phyloP scores from a whole-genome alignment of 2,888 invertebrate genomes.

The Seira musarum region DNA sequence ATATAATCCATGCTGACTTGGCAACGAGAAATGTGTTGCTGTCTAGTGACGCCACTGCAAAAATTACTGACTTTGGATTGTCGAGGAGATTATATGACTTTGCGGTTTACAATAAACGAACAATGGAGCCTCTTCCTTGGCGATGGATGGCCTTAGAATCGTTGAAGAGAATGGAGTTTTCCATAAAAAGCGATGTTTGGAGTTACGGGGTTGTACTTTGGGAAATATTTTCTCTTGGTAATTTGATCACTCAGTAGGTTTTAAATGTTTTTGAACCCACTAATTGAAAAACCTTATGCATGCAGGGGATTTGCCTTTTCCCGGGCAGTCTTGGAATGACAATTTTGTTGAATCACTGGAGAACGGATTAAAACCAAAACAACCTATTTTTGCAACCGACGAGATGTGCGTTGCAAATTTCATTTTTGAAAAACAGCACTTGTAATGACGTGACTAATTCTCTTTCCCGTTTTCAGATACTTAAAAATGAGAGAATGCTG shows the following conservation, averaged over 20 bases:
- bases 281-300: not conserved
- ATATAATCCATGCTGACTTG: constrained; percentile 33
- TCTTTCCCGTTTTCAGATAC: too few species aligned
- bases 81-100: constrained; percentile 29
- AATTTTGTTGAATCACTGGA: constrained; percentile 7
- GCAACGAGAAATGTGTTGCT: constrained; percentile 25
- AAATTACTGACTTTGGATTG: constrained; percentile 30
- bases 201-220: not conserved
- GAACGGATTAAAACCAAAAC: constrained; percentile 1
- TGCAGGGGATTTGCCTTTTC: constrained; percentile 3
- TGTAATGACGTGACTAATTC: too few species aligned
- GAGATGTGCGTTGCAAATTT: too few species aligned
- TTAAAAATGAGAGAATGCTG: too few species aligned
- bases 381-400: too few species aligned
- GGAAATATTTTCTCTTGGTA: too few species aligned
- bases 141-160: not conserved
- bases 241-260: not conserved
- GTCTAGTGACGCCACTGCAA: not conserved
- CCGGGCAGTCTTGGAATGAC: not conserved
- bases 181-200: not conserved
- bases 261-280: not conserved
- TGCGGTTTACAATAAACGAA: constrained; percentile 13
- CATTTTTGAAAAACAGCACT: too few species aligned
- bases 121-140: constrained; percentile 19
- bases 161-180: not conserved